Conservation (phyloP, 2,113 vertebrate genomes). For the Trochalopteron elliotii region DNA sequence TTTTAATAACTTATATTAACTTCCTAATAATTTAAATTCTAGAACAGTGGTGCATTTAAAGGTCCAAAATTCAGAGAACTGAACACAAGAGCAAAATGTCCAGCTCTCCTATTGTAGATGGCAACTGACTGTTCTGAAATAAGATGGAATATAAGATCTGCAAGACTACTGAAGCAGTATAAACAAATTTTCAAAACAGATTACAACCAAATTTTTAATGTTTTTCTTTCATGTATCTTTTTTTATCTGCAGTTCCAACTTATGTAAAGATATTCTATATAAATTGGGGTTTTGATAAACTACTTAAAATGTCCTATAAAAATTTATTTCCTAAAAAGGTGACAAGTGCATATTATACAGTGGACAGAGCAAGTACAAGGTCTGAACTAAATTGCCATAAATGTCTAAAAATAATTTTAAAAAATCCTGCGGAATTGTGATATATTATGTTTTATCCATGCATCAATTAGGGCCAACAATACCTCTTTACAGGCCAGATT, state of each 20-base stretch:
- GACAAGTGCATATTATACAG: not conserved
- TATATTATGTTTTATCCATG: not conserved
- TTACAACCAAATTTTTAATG: not conserved
- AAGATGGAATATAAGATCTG: not conserved
- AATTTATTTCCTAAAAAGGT: not conserved
- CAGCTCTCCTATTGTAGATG: not conserved
- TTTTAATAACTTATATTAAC: not conserved
- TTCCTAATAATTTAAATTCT: not conserved
- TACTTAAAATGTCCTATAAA: not conserved
- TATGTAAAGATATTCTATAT: not conserved
- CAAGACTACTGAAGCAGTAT: not conserved
- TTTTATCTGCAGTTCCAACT: not conserved
- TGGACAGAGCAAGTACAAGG: not conserved
- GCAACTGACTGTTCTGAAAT: not conserved
- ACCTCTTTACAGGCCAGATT: not conserved
- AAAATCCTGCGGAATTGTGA: not conserved
- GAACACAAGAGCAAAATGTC: not conserved
- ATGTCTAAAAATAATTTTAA: not conserved
- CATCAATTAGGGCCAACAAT: not conserved
- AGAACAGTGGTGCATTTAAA: not conserved
- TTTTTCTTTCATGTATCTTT: not conserved
- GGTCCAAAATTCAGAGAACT: not conserved
- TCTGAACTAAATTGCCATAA: not conserved
- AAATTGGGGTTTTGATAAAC: not conserved
- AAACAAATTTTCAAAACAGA: not conserved